A percentile compares a stretch with the other conserved stretches of the same genome.
phyloP scores from a whole-genome alignment of 1,140 invertebrate genomes.

The Coboldia fuscipes region DNA sequence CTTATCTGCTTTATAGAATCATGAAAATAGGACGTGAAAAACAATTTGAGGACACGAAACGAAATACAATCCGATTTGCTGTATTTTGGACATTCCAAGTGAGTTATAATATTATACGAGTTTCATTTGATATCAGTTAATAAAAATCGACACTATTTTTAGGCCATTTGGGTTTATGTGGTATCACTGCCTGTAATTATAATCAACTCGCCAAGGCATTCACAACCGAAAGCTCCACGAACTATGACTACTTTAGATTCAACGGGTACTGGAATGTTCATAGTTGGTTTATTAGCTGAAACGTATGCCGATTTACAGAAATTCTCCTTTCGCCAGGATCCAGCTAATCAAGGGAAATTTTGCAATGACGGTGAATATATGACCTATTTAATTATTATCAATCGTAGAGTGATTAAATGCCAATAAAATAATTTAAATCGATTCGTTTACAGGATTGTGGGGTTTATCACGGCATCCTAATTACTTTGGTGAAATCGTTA shows the following conservation, averaged over 20 bases:
- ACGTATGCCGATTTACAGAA: conserved; percentile 82
- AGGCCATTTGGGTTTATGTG: conserved; percentile 83
- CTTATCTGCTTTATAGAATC: conserved; percentile 70
- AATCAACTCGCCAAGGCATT: conserved; percentile 68
- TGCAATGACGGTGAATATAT: conserved; percentile 52
- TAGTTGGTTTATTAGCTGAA: conserved; percentile 64
- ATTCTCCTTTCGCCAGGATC: conserved; percentile 69
- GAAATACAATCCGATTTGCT: conserved; percentile 66
- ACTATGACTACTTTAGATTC: conserved; percentile 70
- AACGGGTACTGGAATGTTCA: conserved; percentile 61
- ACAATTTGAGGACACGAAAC: conserved; percentile 69
- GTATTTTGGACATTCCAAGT: conserved; percentile 85
- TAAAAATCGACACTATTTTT: too few species aligned
- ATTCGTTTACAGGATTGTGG: conserved; percentile 50
- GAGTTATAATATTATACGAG: conserved; percentile 7
- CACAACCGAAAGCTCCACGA: conserved; percentile 48
- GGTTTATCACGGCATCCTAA: conserved; percentile 78
- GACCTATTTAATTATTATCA: not conserved
- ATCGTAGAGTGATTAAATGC: not conserved
- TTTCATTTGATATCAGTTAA: not conserved
- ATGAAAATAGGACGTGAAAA: conserved; percentile 76
- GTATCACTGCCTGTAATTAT: conserved; percentile 82
- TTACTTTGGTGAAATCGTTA: conserved; percentile 83
- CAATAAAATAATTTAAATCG: not conserved
- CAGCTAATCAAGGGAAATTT: conserved; percentile 71